Conservation (phyloP, 2,797 vertebrate species). For the Typhlichthys subterraneus region DNA sequence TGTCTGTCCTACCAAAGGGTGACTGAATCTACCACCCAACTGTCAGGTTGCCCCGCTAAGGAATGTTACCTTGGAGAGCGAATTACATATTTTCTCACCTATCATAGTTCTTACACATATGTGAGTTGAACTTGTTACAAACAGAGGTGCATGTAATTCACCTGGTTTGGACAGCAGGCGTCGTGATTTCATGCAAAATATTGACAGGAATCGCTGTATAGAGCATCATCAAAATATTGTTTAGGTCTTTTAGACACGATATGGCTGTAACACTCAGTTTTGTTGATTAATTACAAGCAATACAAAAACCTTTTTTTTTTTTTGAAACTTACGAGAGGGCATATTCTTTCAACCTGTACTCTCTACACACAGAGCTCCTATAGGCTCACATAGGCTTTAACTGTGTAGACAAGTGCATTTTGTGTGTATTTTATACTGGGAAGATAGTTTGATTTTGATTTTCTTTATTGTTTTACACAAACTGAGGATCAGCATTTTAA, state of each 20-base stretch:
- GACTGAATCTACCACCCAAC: neutral
- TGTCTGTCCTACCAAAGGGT: no score
- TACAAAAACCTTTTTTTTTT: no score
- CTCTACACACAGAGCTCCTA: no score
- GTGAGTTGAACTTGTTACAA: conserved; percentile 6
- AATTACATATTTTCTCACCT: conserved; percentile 14
- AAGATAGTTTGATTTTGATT: no score
- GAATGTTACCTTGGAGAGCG: neutral
- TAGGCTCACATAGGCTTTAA: no score
- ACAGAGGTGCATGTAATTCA: conserved; percentile 9
- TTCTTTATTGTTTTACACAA: no score
- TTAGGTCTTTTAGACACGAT: conserved; percentile 9
- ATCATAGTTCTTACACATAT: conserved; percentile 26
- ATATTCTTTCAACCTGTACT: no score
- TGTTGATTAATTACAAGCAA: no score
- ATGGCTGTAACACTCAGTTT: neutral
- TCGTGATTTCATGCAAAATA: neutral
- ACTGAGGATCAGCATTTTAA: no score
- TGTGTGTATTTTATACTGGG: no score
- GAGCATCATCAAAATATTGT: neutral
- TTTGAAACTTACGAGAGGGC: no score
- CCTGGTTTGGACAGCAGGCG: neutral
- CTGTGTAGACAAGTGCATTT: no score
- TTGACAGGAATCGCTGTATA: neutral
- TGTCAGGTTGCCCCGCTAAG: conserved; percentile 12